Percentiles rank a stretch among this genome's conserved stretches.
Evolutionary conservation across 2,797 vertebrate genomes (phyloP).

Genomic region (Sebastes steindachneri): DNA sequence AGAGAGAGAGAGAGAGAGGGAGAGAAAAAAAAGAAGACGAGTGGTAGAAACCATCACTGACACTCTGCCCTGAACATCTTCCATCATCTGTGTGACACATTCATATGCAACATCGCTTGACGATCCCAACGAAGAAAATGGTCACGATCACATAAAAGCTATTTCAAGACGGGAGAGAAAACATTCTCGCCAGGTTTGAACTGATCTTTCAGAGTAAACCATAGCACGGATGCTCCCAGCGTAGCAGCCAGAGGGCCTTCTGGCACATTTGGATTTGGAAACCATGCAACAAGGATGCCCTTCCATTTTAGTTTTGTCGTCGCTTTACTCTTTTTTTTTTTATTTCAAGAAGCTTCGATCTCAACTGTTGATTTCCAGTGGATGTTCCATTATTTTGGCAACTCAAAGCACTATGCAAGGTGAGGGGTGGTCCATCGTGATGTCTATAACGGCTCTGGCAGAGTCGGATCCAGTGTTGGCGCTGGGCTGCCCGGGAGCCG

Average conservation of each 20-base stretch:
- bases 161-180: slow-evolving; percentile 13
- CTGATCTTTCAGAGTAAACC: slow-evolving; percentile 10
- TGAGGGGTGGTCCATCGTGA: slow-evolving; percentile 31
- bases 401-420: slow-evolving; percentile 71
- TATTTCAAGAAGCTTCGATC: slow-evolving; percentile 17
- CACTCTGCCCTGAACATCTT: not conserved
- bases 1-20: slow-evolving; percentile 38
- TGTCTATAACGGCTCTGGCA: slow-evolving; percentile 22
- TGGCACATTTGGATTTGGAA: slow-evolving; percentile 11
- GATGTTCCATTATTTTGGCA: slow-evolving; percentile 39
- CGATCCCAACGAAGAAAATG: not conserved
- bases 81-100: slow-evolving; percentile 22
- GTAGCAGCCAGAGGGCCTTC: slow-evolving; percentile 2
- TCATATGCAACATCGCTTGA: slow-evolving; percentile 26
- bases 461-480: slow-evolving; percentile 1
- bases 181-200: not conserved
- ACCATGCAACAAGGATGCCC: not conserved
- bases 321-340: slow-evolving; percentile 1
- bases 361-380: slow-evolving; percentile 31
- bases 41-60: slow-evolving; percentile 27
- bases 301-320: not conserved
- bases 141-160: slow-evolving; percentile 12
- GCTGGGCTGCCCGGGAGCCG: not conserved
- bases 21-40: slow-evolving; percentile 18
- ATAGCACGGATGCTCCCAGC: slow-evolving; percentile 11